Conservation (phyloP, 2,113 vertebrate genomes). For the Neogobius melanostomus region DNA sequence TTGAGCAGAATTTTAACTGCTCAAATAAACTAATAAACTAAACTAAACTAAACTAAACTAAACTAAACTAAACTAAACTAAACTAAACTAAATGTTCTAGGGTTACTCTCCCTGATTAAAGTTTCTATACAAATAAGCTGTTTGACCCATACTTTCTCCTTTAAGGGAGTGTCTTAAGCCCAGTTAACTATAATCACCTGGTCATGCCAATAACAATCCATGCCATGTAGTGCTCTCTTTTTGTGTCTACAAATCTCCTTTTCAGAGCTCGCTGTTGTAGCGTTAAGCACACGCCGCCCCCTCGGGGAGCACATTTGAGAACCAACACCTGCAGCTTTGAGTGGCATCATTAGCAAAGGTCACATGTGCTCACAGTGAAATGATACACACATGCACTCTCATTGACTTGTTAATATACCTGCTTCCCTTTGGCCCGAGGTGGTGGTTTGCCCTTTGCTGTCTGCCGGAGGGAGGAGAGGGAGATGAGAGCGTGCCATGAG, state of each 20-base stretch:
- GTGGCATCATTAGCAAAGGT: constrained; percentile 74
- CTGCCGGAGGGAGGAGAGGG: constrained; percentile 19
- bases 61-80: too few relatives aligned
- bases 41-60: too few relatives aligned
- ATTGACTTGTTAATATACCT: constrained; percentile 74
- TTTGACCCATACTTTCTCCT: background rate
- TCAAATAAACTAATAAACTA: too few relatives aligned
- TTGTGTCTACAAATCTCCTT: constrained; percentile 12
- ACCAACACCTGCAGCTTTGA: constrained; percentile 70
- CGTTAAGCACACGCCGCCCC: constrained; percentile 9
- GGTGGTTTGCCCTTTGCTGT: constrained; percentile 59
- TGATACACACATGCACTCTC: constrained; percentile 68
- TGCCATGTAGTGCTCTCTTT: background rate
- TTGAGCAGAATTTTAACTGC: too few relatives aligned
- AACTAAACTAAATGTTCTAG: too few relatives aligned
- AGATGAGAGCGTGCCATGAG: constrained; percentile 9
- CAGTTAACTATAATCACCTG: background rate
- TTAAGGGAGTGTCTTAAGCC: background rate
- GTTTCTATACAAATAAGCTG: background rate
- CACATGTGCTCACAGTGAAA: constrained; percentile 72
- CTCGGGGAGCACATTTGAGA: constrained; percentile 52
- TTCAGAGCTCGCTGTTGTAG: background rate
- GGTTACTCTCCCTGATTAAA: background rate
- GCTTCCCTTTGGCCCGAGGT: constrained; percentile 49
- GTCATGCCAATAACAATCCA: background rate